Percentiles rank a stretch among this genome's conserved stretches.
These are phyloP conservation scores for Panulirus ornatus DNA, from an alignment of 1,140 invertebrate genomes.

Conservation along the genomic window DNA sequence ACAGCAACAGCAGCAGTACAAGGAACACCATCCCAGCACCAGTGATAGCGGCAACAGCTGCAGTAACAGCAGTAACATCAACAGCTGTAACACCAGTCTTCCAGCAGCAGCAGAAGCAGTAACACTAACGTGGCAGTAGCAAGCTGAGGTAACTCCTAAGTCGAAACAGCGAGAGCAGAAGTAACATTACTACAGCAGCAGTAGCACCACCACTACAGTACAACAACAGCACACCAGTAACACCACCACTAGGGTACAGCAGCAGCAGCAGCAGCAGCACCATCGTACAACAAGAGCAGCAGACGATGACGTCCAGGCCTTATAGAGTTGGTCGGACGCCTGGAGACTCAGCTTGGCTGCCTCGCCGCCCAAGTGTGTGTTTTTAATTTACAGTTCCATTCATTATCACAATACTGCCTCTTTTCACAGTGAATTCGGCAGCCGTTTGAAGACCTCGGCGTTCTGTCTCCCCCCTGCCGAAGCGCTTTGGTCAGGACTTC, in stretches of 20 bases:
- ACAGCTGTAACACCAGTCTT: neutral
- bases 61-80: neutral
- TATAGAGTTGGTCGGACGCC: neutral
- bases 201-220: too few species aligned
- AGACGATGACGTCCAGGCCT: neutral
- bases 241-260: too few species aligned
- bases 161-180: too few species aligned
- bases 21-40: neutral
- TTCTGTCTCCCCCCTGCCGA: constrained; percentile 13
- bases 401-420: neutral
- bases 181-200: too few species aligned
- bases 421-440: constrained; percentile 11
- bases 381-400: constrained; percentile 37
- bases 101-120: neutral
- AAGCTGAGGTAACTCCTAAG: too few species aligned
- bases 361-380: constrained; percentile 27
- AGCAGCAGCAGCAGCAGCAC: neutral
- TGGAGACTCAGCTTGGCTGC: neutral
- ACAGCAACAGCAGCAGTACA: neutral
- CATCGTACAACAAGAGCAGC: neutral
- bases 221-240: too few species aligned
- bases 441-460: constrained; percentile 14
- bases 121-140: too few species aligned
- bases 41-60: neutral
- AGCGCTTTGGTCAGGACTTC: constrained; percentile 13